Percentiles rank a stretch among this genome's conserved stretches.
Conservation (phyloP, 2,113 vertebrate species). For the Setophaga coronata region DNA sequence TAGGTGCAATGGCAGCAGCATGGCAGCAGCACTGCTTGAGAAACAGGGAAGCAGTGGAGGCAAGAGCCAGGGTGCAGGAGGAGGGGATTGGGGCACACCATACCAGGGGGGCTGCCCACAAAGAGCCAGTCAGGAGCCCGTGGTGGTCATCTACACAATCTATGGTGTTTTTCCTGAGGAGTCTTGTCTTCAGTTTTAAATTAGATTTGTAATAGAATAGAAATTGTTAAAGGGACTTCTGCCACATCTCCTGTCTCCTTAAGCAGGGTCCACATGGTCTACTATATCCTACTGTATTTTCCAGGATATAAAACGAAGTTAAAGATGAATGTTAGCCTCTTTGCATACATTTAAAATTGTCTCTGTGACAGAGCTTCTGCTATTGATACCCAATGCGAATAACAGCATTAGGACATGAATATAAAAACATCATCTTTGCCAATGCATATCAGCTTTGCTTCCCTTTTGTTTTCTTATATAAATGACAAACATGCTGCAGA, state of each 20-base stretch:
- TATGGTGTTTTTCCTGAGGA: background rate
- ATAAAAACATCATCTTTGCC: background rate
- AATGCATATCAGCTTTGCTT: conserved; percentile 19
- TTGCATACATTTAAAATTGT: background rate
- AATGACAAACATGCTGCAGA: conserved; percentile 34
- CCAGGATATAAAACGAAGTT: background rate
- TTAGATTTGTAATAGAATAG: background rate
- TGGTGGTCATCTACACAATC: background rate
- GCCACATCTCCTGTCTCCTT: background rate
- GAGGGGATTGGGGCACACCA: fast-evolving
- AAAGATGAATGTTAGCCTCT: background rate
- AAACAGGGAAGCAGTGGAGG: background rate
- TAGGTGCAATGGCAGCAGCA: background rate
- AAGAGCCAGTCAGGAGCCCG: fast-evolving
- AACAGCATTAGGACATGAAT: background rate
- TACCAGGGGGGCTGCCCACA: background rate
- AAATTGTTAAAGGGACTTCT: background rate
- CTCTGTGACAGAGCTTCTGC: background rate
- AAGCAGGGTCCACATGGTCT: background rate
- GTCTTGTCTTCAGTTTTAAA: background rate
- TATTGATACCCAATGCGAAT: background rate
- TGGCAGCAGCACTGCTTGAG: background rate
- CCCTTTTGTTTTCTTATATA: conserved; percentile 23
- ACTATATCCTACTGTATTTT: background rate
- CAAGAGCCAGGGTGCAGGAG: background rate